Conservation (phyloP, 37 sponge, comb jelly and placozoan species). For the Tethya wilhelma region DNA sequence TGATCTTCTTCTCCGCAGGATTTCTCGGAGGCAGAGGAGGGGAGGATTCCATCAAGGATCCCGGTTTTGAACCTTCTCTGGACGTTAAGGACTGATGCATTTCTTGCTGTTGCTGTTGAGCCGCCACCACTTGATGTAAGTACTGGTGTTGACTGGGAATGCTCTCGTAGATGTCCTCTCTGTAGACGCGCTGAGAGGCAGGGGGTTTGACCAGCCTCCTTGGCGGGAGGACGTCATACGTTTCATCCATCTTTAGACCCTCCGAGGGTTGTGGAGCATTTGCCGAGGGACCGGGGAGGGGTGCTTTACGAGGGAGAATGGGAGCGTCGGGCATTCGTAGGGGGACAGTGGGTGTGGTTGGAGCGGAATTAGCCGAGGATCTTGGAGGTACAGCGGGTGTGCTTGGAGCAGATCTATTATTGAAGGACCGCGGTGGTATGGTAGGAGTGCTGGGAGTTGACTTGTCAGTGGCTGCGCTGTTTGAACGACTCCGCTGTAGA, state of each 20-base stretch:
- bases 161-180: conserved; percentile 16
- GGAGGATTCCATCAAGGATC: neutral
- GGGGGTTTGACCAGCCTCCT: neutral
- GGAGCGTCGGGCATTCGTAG: neutral
- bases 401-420: too few relatives aligned
- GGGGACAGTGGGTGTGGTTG: neutral
- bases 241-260: neutral
- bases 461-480: conserved; percentile 1
- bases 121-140: conserved; percentile 2
- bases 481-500: too few relatives aligned
- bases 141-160: neutral
- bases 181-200: conserved; percentile 13
- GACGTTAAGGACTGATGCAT: too few relatives aligned
- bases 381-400: neutral
- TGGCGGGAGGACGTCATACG: neutral
- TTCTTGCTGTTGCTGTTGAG: neutral
- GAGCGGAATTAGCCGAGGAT: neutral
- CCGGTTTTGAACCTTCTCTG: too few relatives aligned
- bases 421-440: neutral
- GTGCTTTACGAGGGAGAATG: neutral
- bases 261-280: neutral
- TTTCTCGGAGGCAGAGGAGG: conserved; percentile 3
- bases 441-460: neutral
- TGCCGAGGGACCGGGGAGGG: neutral
- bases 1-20: neutral